Evolutionary conservation across 1,140 invertebrate genomes (phyloP).

Genomic region (Cyclargus thomasi): DNA sequence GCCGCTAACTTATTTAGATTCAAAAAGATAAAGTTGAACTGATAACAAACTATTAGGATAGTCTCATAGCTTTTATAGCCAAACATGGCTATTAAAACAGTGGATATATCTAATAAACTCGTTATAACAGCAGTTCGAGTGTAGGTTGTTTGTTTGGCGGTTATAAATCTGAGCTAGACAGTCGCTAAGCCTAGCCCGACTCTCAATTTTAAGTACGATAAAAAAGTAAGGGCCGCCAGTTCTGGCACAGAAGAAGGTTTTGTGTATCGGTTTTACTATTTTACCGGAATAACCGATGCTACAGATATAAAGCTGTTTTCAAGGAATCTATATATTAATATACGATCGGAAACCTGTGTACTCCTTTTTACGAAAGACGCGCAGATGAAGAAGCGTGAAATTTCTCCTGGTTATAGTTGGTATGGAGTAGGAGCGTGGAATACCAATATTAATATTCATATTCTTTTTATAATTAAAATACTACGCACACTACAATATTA

Average conservation of each 20-base stretch:
- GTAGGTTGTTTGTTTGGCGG: conserved; percentile 26
- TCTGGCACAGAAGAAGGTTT: conserved; percentile 1
- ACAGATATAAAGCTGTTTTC: conserved; percentile 19
- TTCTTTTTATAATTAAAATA: too few relatives aligned
- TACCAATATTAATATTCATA: too few relatives aligned
- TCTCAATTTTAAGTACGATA: conserved; percentile 24
- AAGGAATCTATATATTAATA: too few relatives aligned
- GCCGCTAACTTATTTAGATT: too few relatives aligned
- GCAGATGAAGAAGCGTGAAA: too few relatives aligned
- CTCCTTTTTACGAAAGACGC: too few relatives aligned
- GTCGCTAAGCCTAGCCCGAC: conserved; percentile 19
- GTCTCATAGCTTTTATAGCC: not conserved
- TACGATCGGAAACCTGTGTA: too few relatives aligned
- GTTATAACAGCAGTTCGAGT: conserved; percentile 20
- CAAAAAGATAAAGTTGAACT: not conserved
- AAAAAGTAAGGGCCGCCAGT: conserved; percentile 18
- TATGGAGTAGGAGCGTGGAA: too few relatives aligned
- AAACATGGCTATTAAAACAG: conserved; percentile 12
- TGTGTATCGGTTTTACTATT: too few relatives aligned
- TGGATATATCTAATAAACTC: conserved; percentile 19
- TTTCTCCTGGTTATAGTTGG: too few relatives aligned
- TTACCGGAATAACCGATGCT: too few relatives aligned
- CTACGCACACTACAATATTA: too few relatives aligned
- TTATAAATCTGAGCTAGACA: conserved; percentile 24
- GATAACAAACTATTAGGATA: not conserved